Evolutionary conservation across 2,888 invertebrate genomes (phyloP), one percentile per base, ranked within the genome.

Genomic region (Oscheius myriophilus): DNA sequence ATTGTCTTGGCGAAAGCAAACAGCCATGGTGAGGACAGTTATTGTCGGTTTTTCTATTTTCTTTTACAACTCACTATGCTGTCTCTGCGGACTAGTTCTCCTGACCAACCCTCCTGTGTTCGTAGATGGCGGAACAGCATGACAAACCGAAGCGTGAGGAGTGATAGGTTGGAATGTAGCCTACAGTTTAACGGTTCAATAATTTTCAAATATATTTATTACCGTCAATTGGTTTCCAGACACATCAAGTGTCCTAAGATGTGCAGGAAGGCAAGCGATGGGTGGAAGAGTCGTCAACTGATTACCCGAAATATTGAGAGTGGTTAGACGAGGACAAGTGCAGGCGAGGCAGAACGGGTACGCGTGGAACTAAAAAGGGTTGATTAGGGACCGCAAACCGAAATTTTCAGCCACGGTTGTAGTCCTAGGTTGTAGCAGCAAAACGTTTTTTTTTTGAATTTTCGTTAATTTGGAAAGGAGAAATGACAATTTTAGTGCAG

Each of bases 221-320:
- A 71, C 73, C 46, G 63, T 72, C n/a, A 95, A 93, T 87, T 92
- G 92, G 88, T 96, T 96, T 87, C 94, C 93, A 55, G 94, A 94
- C 45, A 97, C 89, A 88, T 97, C 96, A 51, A 98, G 88, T 87
- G 70, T 77, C 33, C 78, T 53, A 23, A 80, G 54, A 64, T 75
- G 77, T 0, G 80, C 70, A 1, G 80, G 80, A 12, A 79, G 63
- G 66, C 76, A 77, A 7, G 75, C 55, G 49, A 80, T 63, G 12
- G 80, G 74, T 6, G 77, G 95, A 92, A 64, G 86, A 83, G 39
- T 62, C 21, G 80, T 86, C 39, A 90, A 79, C 64, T 85, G 82
- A 88, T 97, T 97, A 86, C 93, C 93, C 0, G 95, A 92, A 90
- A 98, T 91, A 87, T 95, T 95, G 18, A 98, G 90, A 46, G 93